These are phyloP conservation scores for Salarias fasciatus DNA, from an alignment of 2,797 vertebrate genomes.

Conservation along the genomic window DNA sequence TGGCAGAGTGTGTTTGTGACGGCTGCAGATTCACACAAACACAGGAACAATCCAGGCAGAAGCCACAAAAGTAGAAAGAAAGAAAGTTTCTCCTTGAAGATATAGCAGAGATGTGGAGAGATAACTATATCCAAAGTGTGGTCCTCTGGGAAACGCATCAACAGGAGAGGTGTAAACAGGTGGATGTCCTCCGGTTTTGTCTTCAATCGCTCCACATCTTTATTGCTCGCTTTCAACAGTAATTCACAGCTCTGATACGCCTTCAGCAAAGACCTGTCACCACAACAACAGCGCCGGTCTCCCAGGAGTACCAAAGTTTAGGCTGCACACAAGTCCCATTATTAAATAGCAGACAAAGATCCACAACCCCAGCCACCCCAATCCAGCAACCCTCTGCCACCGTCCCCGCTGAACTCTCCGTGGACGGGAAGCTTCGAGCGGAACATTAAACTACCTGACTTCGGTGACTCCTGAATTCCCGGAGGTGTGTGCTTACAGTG, in stretches of 20 bases:
- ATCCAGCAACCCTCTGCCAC: conserved; percentile 12
- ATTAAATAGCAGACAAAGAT: conserved; percentile 31
- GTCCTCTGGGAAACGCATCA: conserved; percentile 13
- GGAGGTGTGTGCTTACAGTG: neutral
- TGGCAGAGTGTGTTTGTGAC: neutral
- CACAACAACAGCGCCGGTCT: conserved; percentile 16
- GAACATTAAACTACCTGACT: conserved; percentile 18
- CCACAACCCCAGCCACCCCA: conserved; percentile 24
- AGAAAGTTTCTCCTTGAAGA: conserved; percentile 7
- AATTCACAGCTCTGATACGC: conserved; percentile 1
- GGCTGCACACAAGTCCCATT: conserved; percentile 32
- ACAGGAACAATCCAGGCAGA: neutral
- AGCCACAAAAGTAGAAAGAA: conserved; percentile 15
- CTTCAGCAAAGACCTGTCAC: conserved; percentile 22
- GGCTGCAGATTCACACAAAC: neutral
- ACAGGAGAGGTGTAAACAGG: conserved; percentile 25
- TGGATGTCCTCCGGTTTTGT: conserved; percentile 26
- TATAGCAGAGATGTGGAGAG: conserved; percentile 7
- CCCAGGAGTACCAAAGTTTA: conserved; percentile 31
- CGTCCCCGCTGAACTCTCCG: conserved; percentile 5
- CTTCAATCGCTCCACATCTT: conserved; percentile 20
- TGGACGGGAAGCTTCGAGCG: neutral
- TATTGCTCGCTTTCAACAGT: neutral
- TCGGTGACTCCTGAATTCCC: conserved; percentile 6
- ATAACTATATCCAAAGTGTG: conserved; percentile 8